Evolutionary conservation across 1,140 invertebrate genomes (phyloP), one percentile per base, ranked within the genome.

Genomic region (Macrocentrus cingulum): DNA sequence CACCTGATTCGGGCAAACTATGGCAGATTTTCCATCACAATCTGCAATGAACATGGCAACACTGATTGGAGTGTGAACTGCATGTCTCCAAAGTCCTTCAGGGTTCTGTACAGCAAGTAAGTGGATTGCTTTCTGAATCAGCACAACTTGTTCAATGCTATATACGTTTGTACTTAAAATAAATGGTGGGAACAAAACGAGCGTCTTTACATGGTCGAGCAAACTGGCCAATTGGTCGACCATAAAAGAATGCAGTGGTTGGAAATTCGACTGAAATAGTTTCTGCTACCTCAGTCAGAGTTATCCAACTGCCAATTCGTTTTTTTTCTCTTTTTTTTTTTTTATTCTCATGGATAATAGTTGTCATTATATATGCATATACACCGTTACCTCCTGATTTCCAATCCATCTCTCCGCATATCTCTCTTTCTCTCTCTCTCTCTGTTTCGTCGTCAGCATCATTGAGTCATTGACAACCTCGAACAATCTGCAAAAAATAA

Each of bases 61-160:
- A 93, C 92, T n/a, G 93, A 95, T 67, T 97, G 94, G 94, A 94
- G 92, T 79, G 92, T 97, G 64, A 94, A 96, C 78, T 97, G 95
- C 76, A 94, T 93, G 88, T 91, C 91, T 45, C 87, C 86, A 18
- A 91, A 89, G 70, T 91, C 89, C 51, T 83, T 91, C 61, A 81
- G 89, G 39, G 90, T 92, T 50, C 83, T 93, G 51, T 88, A 90
- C 75, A 87, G 82, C 80, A 90, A 84, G 91, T 91, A 82, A 81
- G 83, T 77, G n/a, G n/a, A 55, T 29, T 37, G 8, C n/a, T 15
- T 16, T 6, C 22, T 20, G 15, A 51, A 19, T 16, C 16, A 19
- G 9, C 25, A 37, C 34, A 20, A 16, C n/a, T 32, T 19, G 9
- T 22, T 22, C 29, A 46, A 13, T 46, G 1, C n/a, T 29, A 15